Evolutionary conservation across 1,140 invertebrate genomes (phyloP), one percentile per base, ranked within the genome.

Genomic region (Heliconius eleuchia): DNA sequence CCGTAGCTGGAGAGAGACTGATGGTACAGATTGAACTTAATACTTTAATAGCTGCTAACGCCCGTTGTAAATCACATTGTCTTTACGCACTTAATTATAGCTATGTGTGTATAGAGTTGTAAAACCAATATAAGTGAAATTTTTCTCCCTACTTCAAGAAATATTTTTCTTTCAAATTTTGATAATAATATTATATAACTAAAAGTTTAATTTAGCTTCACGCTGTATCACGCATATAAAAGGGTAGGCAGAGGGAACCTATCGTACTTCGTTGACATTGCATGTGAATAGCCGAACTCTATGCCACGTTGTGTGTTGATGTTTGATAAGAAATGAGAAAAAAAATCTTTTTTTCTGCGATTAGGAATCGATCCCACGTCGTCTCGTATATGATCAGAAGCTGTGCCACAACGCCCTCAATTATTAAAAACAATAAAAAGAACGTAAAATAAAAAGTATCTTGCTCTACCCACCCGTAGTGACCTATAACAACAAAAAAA

Each of bases 1-100:
- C 23, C 27, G 23, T 30, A 30, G 23, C 27, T 66, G 11, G 60
- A 13, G 30, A 66, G 27, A 30, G 13, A 30, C 60, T 66, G 13
- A 66, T 66, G 60, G 3, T 66, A 66, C 60, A 66, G 60, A 66
- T 66, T 66, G 60, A 66, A 66, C 60, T 30, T 66, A 66, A 66
- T 66, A 66, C 60, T 66, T 66, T 66, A 66, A 66, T 66, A 13
- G 60, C 27, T 30, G 60, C 18, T 30, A 57, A 66, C 27, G 60
- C 60, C 27, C 60, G 60, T 66, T 30, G 13, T 66, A 66, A 66
- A 30, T 66, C 23, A 66, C 60, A 66, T 66, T 66, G 60, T 66
- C 60, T 30, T 30, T 66, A 16, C 3, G 60, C 30, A 16, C 27
- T 66, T 66, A 66, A 66, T 66, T 66, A 30, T 66, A n/a, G 1